Percentiles rank a stretch among this genome's conserved stretches.
Evolutionary conservation across 2,888 invertebrate species (phyloP).

Genomic region (Drosophila mimica): DNA sequence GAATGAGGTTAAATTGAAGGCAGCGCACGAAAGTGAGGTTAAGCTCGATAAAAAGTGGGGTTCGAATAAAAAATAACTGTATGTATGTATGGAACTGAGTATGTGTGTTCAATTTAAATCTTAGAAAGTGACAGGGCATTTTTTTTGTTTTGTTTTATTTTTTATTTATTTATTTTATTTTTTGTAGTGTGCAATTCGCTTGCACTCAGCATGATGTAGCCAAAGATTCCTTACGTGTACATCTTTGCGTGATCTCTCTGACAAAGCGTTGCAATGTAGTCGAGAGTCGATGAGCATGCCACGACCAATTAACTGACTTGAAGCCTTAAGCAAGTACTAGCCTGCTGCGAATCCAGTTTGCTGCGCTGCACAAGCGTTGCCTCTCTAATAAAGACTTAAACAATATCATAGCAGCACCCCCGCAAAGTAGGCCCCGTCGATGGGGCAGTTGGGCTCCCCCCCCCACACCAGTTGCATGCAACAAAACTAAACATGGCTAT

Average conservation of each 20-base stretch:
- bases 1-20: slow-evolving; percentile 31
- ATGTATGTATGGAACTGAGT: not conserved
- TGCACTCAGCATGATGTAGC: slow-evolving; percentile 26
- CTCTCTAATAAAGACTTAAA: slow-evolving; percentile 70
- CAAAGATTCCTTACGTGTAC: slow-evolving; percentile 2
- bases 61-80: slow-evolving; percentile 14
- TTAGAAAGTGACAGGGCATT: slow-evolving; percentile 7
- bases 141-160: not conserved
- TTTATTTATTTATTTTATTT: too few relatives aligned
- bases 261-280: slow-evolving; percentile 47
- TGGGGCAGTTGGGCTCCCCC: not conserved
- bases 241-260: slow-evolving; percentile 49
- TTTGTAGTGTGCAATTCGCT: not conserved
- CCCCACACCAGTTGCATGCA: slow-evolving; percentile 26
- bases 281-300: slow-evolving; percentile 58
- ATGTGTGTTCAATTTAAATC: slow-evolving; percentile 7
- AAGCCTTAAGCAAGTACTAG: slow-evolving; percentile 46
- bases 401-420: slow-evolving; percentile 67
- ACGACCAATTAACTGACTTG: slow-evolving; percentile 71
- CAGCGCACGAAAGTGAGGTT: slow-evolving; percentile 35
- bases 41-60: slow-evolving; percentile 10
- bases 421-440: slow-evolving; percentile 54
- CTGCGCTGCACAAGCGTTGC: slow-evolving; percentile 29
- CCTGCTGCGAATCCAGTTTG: slow-evolving; percentile 60
- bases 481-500: slow-evolving; percentile 54